phyloP scores from a whole-genome alignment of 2,797 vertebrate genomes.

The Lindbergichthys nudifrons region DNA sequence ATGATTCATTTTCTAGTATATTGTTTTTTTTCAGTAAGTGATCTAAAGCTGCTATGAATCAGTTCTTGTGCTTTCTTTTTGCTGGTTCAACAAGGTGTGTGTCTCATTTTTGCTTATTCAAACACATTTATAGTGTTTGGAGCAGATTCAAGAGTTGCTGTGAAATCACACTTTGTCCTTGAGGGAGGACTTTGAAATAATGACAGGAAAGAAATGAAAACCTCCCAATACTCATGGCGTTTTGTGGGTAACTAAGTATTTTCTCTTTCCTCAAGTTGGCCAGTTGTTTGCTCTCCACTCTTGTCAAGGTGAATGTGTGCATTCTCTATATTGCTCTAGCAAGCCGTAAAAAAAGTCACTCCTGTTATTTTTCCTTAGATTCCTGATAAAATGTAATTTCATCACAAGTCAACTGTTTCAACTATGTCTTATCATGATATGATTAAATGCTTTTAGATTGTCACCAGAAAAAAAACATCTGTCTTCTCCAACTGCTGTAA shows the following conservation, averaged over 20 bases:
- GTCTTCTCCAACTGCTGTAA: background rate
- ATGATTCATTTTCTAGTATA: too few species aligned
- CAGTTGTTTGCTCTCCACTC: conserved; percentile 26
- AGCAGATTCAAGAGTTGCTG: background rate
- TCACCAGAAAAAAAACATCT: background rate
- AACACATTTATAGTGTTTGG: background rate
- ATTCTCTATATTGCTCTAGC: background rate
- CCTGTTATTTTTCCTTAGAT: conserved; percentile 5
- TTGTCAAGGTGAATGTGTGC: conserved; percentile 6
- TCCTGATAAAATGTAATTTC: conserved; percentile 13
- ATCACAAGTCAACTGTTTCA: conserved; percentile 12
- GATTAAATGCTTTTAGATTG: background rate
- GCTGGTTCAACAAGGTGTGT: background rate
- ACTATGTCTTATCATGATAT: background rate
- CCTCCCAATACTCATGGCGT: background rate
- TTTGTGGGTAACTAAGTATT: background rate
- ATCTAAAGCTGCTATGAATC: too few species aligned
- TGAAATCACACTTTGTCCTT: background rate
- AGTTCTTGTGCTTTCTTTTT: too few species aligned
- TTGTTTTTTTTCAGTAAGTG: too few species aligned
- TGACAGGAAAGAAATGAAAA: background rate
- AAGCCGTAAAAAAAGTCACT: background rate
- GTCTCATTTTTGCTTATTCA: background rate
- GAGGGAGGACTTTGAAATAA: background rate
- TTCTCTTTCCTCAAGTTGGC: too few species aligned